Conservation (phyloP, 2,888 invertebrate species). For the Rambutsinella grinnellia region DNA sequence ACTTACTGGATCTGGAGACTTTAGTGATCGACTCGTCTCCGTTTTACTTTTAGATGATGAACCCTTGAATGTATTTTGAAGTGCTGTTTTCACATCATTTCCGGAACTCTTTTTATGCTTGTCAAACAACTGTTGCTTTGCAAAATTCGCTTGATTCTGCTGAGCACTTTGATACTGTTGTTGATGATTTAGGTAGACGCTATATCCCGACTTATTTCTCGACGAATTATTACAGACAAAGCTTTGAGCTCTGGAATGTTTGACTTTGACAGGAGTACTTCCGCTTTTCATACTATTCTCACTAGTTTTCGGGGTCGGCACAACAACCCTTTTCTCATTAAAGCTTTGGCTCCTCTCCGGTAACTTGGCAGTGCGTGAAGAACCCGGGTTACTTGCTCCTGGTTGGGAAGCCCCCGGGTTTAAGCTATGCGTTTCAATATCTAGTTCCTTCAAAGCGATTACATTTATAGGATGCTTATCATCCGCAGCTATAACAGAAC, state of each 20-base stretch:
- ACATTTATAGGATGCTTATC: slow-evolving; percentile 60
- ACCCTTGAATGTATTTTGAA: background rate
- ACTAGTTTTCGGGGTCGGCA: slow-evolving; percentile 59
- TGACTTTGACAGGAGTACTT: slow-evolving; percentile 51
- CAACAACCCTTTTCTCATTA: slow-evolving; percentile 63
- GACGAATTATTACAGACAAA: slow-evolving; percentile 60
- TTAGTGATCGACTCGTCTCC: background rate
- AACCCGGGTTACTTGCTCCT: slow-evolving; percentile 18
- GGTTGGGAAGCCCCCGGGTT: slow-evolving; percentile 39
- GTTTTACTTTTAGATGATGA: background rate
- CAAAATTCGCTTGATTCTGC: slow-evolving; percentile 43
- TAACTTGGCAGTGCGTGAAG: slow-evolving; percentile 25
- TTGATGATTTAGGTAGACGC: slow-evolving; percentile 49
- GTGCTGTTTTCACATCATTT: background rate
- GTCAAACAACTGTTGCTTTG: slow-evolving; percentile 40
- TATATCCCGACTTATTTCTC: slow-evolving; percentile 45
- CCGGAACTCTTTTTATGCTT: background rate
- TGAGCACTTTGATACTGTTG: slow-evolving; percentile 48
- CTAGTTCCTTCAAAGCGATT: slow-evolving; percentile 63
- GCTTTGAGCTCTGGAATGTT: slow-evolving; percentile 65
- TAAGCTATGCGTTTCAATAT: slow-evolving; percentile 55
- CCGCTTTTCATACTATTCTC: slow-evolving; percentile 19
- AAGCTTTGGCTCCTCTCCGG: slow-evolving; percentile 66
- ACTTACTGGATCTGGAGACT: background rate
- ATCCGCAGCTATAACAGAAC: slow-evolving; percentile 45